These are phyloP conservation scores for Calonectris borealis DNA, from an alignment of 2,113 vertebrate species.

Conservation along the genomic window DNA sequence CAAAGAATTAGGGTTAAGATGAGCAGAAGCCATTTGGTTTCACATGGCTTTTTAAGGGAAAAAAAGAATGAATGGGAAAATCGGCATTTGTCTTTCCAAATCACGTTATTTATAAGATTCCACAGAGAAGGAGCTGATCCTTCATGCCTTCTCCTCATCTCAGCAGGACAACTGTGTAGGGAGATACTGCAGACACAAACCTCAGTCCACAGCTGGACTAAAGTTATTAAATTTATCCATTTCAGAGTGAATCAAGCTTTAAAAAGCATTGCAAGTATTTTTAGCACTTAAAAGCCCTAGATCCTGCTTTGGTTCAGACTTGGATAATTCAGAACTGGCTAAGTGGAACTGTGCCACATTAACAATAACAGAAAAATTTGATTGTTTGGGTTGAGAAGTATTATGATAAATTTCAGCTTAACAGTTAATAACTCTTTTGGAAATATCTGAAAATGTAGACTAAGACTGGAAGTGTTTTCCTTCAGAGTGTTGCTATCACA, in stretches of 20 bases:
- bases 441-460: background rate
- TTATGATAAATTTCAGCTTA: conserved; percentile 11
- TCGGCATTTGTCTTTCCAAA: background rate
- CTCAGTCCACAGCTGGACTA: background rate
- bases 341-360: background rate
- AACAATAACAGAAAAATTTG: background rate
- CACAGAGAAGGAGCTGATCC: background rate
- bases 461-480: background rate
- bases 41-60: background rate
- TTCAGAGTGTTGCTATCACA: conserved; percentile 46
- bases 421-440: background rate
- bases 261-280: background rate
- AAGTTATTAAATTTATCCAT: background rate
- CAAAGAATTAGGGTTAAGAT: background rate
- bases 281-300: background rate
- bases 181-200: background rate
- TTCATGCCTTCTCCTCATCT: background rate
- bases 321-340: background rate
- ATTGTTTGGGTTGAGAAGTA: background rate
- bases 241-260: background rate
- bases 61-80: background rate
- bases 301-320: background rate
- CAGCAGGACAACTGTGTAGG: background rate
- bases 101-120: background rate
- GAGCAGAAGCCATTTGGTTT: background rate